phyloP scores from a whole-genome alignment of 2,888 invertebrate genomes.

The Phyllotreta cruciferae region DNA sequence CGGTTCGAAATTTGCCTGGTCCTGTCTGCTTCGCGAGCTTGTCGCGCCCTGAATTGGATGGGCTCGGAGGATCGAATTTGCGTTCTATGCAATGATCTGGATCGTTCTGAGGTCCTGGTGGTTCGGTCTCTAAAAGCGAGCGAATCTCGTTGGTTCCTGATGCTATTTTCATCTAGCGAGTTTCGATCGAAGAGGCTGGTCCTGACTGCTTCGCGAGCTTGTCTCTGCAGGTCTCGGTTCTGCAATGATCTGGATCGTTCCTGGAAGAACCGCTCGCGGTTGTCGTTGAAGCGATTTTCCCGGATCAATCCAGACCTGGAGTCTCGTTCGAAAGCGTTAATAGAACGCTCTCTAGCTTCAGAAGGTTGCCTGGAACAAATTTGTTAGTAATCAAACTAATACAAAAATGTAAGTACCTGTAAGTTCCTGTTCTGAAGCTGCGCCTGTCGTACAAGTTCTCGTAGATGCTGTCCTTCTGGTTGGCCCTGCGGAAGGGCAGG shows the following conservation, averaged over 20 bases:
- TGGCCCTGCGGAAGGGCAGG: constrained; percentile 22
- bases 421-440: constrained; percentile 37
- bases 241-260: constrained; percentile 8
- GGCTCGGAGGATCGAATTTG: no score
- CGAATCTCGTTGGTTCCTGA: no score
- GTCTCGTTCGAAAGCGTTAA: constrained; percentile 4
- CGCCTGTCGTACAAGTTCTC: constrained; percentile 38
- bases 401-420: constrained; percentile 17
- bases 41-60: no score
- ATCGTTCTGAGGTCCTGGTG: no score
- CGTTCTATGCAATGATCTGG: no score
- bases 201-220: no score
- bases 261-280: not conserved
- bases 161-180: no score
- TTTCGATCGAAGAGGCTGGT: no score
- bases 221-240: not conserved
- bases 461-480: constrained; percentile 29
- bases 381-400: no score
- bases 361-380: constrained; percentile 4
- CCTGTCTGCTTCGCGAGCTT: no score
- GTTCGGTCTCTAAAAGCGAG: no score
- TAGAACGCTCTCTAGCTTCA: constrained; percentile 13
- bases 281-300: not conserved
- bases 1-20: no score
- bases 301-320: constrained; percentile 7